Evolutionary conservation across 2,888 invertebrate genomes (phyloP).

Genomic region (Coelogynopora nodosa): DNA sequence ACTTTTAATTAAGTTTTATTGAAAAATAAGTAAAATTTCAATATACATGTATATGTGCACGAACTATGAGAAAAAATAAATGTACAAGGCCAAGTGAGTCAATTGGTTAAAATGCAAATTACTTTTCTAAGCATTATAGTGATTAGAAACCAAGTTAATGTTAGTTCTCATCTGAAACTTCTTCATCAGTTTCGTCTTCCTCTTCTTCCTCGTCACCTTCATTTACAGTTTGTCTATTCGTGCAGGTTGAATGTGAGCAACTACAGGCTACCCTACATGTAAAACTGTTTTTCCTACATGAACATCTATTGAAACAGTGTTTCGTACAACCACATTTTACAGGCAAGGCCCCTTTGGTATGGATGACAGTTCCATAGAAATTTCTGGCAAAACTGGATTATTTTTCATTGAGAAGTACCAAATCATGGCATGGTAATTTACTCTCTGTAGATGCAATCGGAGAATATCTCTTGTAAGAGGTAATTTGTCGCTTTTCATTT

Average conservation of each 20-base stretch:
- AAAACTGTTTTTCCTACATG: not conserved
- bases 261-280: not conserved
- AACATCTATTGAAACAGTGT: not conserved
- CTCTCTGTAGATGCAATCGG: conserved; percentile 31
- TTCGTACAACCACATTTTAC: not conserved
- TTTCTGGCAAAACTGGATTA: conserved; percentile 4
- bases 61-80: not conserved
- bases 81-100: not conserved
- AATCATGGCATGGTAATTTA: conserved; percentile 26
- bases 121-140: not conserved
- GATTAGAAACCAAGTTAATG: not conserved
- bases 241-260: not conserved
- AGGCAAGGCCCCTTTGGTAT: conserved; percentile 12
- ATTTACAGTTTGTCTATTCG: not conserved
- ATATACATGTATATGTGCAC: not conserved
- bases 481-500: conserved; percentile 11
- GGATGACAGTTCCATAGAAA: not conserved
- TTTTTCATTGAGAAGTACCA: conserved; percentile 11
- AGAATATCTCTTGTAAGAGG: not conserved
- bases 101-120: not conserved
- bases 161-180: not conserved
- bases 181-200: not conserved
- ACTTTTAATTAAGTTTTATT: conserved; percentile 28
- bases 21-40: conserved; percentile 12
- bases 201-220: not conserved